Evolutionary conservation across 2,888 invertebrate genomes (phyloP), one percentile per base, ranked within the genome.

Genomic region (Neocrepidodera transversa): DNA sequence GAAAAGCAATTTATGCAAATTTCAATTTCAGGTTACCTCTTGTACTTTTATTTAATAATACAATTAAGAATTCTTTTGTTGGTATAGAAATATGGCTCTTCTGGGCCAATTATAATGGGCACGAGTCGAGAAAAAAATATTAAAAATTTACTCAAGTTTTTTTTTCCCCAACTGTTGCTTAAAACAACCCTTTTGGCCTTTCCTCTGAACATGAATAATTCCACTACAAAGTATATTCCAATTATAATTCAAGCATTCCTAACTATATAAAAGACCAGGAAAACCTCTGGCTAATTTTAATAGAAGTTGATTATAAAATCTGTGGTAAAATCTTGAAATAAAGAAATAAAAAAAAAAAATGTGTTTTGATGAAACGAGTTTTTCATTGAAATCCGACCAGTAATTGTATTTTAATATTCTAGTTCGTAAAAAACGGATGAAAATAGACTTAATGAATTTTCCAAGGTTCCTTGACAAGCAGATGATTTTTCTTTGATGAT

Each of bases 241-340:
- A 64, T 66, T 64, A 64, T 63, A 62, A 62, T 62, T 64, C 36
- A 51, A 62, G 64, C 53, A 54, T 64, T 61, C 60, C 60, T 56
- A 60, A 59, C 52, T 54, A 54, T 56, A 64, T 64, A 66, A 67
- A 69, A 64, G 64, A 23, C 55, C 65, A 55, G 64, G 63, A 67
- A 63, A 69, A 65, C 60, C 64, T 60, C 63, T 66, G 63, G 66
- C 66, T 68, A 66, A 69, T 69, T 62, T 61, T 52, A 60, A 62
- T 63, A 62, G 50, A 62, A 60, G 49, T 63, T 54, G 52, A 58
- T 62, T 58, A 60, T 56, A 48, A 56, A n/a, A 56, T 56, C 52
- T 52, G 17, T 13, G 30, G 26, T 40, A 23, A 40, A 48, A 40
- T 38, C 23, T 38, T 17, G 48, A 51, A 56, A 47, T 51, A 18